Percentiles rank a stretch among this genome's conserved stretches.
Evolutionary conservation across 1,140 invertebrate genomes (phyloP).

Genomic region (Eumeta japonica): DNA sequence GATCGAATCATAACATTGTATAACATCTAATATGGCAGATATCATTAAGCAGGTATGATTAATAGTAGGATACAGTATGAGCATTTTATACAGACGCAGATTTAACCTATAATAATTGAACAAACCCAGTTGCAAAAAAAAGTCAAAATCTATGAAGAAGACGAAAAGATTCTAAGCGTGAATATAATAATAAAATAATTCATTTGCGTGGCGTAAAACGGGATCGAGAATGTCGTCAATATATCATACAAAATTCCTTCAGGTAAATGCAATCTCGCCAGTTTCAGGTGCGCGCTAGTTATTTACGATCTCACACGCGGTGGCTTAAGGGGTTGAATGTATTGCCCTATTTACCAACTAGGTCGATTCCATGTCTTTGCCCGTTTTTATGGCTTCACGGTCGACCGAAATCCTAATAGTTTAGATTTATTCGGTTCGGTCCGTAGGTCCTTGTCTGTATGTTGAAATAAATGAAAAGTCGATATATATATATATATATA

Average conservation of each 20-base stretch:
- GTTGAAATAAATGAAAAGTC: background rate
- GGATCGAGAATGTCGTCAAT: slow-evolving; percentile 16
- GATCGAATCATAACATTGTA: too few relatives aligned
- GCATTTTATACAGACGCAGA: too few relatives aligned
- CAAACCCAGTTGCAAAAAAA: too few relatives aligned
- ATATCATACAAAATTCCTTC: slow-evolving; percentile 44
- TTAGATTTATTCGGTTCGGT: background rate
- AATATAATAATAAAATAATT: too few relatives aligned
- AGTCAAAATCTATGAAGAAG: too few relatives aligned
- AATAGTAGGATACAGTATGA: too few relatives aligned
- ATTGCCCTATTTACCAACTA: slow-evolving; percentile 36
- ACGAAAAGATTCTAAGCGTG: too few relatives aligned
- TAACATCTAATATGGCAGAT: too few relatives aligned
- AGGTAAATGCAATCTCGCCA: slow-evolving; percentile 36
- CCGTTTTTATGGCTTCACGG: background rate
- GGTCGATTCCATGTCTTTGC: background rate
- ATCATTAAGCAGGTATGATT: too few relatives aligned
- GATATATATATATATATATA: background rate
- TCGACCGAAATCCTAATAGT: background rate
- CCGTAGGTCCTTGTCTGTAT: background rate
- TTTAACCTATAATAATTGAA: too few relatives aligned
- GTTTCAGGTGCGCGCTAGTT: slow-evolving; percentile 42
- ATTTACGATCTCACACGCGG: slow-evolving; percentile 36
- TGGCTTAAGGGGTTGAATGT: slow-evolving; percentile 29
- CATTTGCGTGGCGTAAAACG: too few relatives aligned